Percentiles rank a stretch among this genome's conserved stretches.
phyloP scores from a whole-genome alignment of 2,113 vertebrate species.

The Mastomys coucha region DNA sequence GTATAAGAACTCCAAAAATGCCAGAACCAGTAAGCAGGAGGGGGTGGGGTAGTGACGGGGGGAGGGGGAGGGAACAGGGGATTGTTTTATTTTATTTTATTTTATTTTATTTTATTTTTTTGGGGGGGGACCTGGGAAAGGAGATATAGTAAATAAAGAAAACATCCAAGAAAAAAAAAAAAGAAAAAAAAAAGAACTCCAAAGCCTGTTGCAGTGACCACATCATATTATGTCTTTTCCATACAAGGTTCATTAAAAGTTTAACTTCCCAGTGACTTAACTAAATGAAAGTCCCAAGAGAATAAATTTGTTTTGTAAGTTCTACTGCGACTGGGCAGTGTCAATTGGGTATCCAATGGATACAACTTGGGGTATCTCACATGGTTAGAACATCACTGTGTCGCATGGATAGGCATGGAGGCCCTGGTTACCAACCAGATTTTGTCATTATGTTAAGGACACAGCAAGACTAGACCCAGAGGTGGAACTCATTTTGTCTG shows the following conservation, averaged over 20 bases:
- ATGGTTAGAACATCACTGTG: background rate
- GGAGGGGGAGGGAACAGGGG: no score
- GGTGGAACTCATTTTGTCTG: background rate
- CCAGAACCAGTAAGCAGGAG: no score
- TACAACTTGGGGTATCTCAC: background rate
- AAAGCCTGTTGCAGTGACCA: conserved; percentile 7
- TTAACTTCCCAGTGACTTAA: conserved; percentile 26
- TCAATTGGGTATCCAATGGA: background rate
- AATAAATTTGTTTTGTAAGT: background rate
- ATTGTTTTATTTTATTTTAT: no score
- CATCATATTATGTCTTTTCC: background rate
- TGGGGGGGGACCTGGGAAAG: no score
- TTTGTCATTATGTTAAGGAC: background rate
- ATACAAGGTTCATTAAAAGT: background rate
- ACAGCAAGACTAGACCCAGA: background rate
- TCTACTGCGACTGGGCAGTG: background rate
- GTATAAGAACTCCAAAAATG: no score
- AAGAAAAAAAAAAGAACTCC: no score
- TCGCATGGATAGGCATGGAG: background rate
- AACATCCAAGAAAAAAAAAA: no score
- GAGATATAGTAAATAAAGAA: no score
- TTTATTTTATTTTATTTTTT: no score
- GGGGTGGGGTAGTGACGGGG: no score
- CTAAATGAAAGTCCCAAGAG: conserved; percentile 17
- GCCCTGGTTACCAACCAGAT: background rate